Base-by-base conservation (phyloP, 2,888 invertebrate genomes). In the Eurois occulta region DNA sequence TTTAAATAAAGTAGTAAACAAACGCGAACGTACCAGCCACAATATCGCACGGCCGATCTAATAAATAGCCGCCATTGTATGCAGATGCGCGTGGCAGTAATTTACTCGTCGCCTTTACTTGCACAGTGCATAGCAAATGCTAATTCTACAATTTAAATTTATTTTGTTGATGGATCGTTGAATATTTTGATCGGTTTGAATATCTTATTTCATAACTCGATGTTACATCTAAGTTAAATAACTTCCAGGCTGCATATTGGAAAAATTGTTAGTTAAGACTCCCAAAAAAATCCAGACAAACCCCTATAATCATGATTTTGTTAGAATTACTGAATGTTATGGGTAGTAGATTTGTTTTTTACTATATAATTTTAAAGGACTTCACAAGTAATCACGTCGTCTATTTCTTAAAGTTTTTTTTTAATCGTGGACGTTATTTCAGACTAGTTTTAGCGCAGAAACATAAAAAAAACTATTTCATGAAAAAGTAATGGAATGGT, bases 41-140 rank as follows among this genome's bases (percentile, higher is more conserved):
- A 70, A 41, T 76, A 80, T 78, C 71, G 85, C 69, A 70, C 66
- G 46, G 46, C 46, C 78, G 79, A 83, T 84, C 81, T 87, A 91
- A 89, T 91, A 91, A 91, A 93, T 91, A 87, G 83, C 66, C 5
- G 76, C 87, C 90, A 93, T 94, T 94, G 93, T 94, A 93, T 93
- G 94, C 88, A 92, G 87, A 92, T 92, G 84, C 76, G 76, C 79
- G 64, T 68, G 78, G 74, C 81, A 77, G 78, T 78, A 84, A 81
- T 81, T 82, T 70, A 80, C 71, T 68, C 65, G 76, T 65, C 79
- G 60, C 88, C 78, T 91, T 89, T 87, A 91, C 87, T 90, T 92
- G 91, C 91, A 92, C 91, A 89, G 89, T 92, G 90, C 91, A 92
- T 91, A 89, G 89, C 86, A 87, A 88, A 92, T 92, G 92, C 73